Evolutionary conservation across 2,888 invertebrate species (phyloP).

Genomic region (Gymnosoma rotundatum): DNA sequence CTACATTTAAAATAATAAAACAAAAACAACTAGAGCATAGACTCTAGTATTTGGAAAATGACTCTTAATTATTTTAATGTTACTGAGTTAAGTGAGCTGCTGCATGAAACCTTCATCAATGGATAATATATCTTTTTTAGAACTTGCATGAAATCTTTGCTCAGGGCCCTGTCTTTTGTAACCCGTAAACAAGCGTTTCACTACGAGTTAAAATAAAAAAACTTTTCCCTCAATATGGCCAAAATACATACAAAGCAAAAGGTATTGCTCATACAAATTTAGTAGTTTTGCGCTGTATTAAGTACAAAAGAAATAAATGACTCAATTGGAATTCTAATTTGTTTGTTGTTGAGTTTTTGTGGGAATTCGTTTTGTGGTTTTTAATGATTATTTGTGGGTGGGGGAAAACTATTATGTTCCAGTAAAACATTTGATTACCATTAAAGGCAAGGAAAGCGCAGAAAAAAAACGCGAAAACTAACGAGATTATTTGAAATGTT

Average conservation of each 20-base stretch:
- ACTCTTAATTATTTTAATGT: too few species aligned
- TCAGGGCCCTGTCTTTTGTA: background rate
- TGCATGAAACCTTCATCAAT: too few species aligned
- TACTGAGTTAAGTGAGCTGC: too few species aligned
- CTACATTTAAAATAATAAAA: too few species aligned
- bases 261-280: background rate
- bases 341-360: conserved; percentile 52
- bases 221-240: background rate
- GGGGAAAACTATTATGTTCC: background rate
- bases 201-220: too few species aligned
- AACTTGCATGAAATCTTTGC: background rate
- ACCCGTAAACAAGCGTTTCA: background rate
- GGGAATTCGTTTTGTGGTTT: conserved; percentile 49
- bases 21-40: too few species aligned
- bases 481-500: background rate
- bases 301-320: conserved; percentile 26
- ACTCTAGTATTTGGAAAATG: too few species aligned
- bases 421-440: background rate
- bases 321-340: conserved; percentile 63
- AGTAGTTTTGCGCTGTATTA: conserved; percentile 13
- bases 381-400: conserved; percentile 46
- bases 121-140: too few species aligned
- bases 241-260: background rate
- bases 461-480: background rate
- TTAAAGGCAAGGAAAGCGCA: too few species aligned